Base-by-base conservation (phyloP, 2,888 invertebrate species). In the Platynereis dumerilii region DNA sequence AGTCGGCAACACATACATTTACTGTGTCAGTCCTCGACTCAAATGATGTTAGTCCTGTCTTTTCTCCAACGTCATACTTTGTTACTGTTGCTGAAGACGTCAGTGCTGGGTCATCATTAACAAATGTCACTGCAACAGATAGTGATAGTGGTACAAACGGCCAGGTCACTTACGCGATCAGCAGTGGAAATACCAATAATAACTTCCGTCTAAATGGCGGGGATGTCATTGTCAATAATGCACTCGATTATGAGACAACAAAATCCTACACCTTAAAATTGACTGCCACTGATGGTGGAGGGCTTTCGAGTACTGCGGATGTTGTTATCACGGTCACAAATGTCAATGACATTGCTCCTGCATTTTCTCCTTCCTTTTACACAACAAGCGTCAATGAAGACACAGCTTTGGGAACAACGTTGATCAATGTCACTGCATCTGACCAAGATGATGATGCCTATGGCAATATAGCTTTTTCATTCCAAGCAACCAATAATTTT, bases 71-170 rank as follows among this genome's bases (percentile, higher is more conserved):
- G 5, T 24, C 26, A 17, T 56, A 56, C 20, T 22, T 24, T n/a
- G 56, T n/a, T 15, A 15, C 20, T 24, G 26, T 56, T 3, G 20
- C 34, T 28, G 56, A 56, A 22, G 17, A n/a, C 24, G 24, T 15
- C n/a, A 29, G 28, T n/a, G 15, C 24, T 56, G 56, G 56, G 5
- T 12, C 24, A 29, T 22, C 56, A 3, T n/a, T 56, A 56, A 56
- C 28, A n/a, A n/a, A 3, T 22, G 56, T 56, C 5, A 29, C 34
- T 5, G 56, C 56, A 3, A 56, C 56, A 12, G 56, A 56, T 56
- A 22, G 34, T 7, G 56, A 56, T 22, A 56, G 22, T 26, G 56
- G 34, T 10, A n/a, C 34, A 15, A 28, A 28, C 56, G 56, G 56
- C 5, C n/a, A n/a, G 7, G n/a, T 56, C 34, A 56, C 56, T 10